Evolutionary conservation across 2,797 vertebrate species (phyloP).

Genomic region (Tragopan temminckii): DNA sequence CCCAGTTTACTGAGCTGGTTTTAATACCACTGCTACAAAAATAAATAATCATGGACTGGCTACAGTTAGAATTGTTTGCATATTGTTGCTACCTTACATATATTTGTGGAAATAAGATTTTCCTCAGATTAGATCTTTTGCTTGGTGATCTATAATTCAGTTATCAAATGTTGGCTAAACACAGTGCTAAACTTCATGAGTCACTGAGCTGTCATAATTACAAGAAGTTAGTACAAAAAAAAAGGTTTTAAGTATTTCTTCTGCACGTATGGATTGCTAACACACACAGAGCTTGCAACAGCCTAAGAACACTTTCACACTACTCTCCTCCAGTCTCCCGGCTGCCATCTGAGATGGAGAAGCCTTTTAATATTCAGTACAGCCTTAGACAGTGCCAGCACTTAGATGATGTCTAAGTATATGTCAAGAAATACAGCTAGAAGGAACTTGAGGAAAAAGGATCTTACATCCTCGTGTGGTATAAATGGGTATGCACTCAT

Average conservation of each 20-base stretch:
- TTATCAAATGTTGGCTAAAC: not conserved
- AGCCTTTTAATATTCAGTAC: conserved; percentile 61
- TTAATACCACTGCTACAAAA: conserved; percentile 1
- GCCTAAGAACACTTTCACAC: conserved; percentile 60
- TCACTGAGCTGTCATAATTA: conserved; percentile 54
- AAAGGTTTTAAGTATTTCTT: conserved; percentile 57
- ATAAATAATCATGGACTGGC: not conserved
- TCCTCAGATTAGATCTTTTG: not conserved
- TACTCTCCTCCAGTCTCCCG: conserved; percentile 30
- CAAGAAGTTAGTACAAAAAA: conserved; percentile 23
- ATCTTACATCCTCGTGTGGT: not conserved
- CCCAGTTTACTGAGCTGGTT: not conserved
- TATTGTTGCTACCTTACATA: not conserved
- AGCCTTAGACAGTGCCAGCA: conserved; percentile 34
- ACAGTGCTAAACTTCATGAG: conserved; percentile 10
- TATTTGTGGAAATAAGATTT: not conserved
- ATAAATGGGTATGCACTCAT: not conserved
- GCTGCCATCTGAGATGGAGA: conserved; percentile 45
- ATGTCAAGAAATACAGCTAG: conserved; percentile 27
- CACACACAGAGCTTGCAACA: conserved; percentile 16
- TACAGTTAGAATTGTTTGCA: not conserved
- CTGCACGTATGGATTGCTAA: conserved; percentile 45
- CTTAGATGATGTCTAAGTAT: not conserved
- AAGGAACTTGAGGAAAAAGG: not conserved
- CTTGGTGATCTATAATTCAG: not conserved